Evolutionary conservation across 2,797 vertebrate genomes (phyloP).

Genomic region (Simalia tracyae): DNA sequence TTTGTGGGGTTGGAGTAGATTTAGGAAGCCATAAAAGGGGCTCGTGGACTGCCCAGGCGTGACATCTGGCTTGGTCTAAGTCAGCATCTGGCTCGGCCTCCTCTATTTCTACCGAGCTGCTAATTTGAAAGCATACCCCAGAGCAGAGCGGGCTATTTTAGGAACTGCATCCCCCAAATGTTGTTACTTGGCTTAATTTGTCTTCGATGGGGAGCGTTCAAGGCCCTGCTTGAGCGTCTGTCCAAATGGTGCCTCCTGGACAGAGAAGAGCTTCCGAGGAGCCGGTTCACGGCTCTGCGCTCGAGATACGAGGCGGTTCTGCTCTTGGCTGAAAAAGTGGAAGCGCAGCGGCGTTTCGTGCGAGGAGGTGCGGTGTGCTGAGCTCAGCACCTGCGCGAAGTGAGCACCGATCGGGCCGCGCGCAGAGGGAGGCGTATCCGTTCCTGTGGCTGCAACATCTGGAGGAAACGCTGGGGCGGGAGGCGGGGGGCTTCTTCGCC

Average conservation of each 20-base stretch:
- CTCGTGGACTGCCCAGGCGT: too few relatives aligned
- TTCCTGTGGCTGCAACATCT: not conserved
- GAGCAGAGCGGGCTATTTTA: too few relatives aligned
- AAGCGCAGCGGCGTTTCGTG: not conserved
- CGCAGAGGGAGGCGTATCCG: not conserved
- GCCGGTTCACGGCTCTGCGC: not conserved
- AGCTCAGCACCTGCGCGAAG: not conserved
- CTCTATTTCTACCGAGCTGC: too few relatives aligned
- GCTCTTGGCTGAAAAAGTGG: not conserved
- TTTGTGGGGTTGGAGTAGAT: too few relatives aligned
- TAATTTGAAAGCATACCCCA: too few relatives aligned
- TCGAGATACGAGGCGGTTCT: not conserved
- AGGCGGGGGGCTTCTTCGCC: not conserved
- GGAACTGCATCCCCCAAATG: too few relatives aligned
- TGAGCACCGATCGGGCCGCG: too few relatives aligned
- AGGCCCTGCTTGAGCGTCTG: not conserved
- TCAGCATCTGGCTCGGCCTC: too few relatives aligned
- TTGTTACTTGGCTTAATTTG: too few relatives aligned
- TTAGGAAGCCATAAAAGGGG: too few relatives aligned
- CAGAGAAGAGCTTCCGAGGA: not conserved
- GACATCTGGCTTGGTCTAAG: too few relatives aligned
- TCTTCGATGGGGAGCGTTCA: too few relatives aligned
- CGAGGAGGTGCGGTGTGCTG: not conserved
- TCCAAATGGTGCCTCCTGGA: not conserved
- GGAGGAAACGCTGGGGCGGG: not conserved